Percentiles rank a stretch among this genome's conserved stretches.
phyloP scores from a whole-genome alignment of 1,140 invertebrate genomes.

The Zelostemma sp. region DNA sequence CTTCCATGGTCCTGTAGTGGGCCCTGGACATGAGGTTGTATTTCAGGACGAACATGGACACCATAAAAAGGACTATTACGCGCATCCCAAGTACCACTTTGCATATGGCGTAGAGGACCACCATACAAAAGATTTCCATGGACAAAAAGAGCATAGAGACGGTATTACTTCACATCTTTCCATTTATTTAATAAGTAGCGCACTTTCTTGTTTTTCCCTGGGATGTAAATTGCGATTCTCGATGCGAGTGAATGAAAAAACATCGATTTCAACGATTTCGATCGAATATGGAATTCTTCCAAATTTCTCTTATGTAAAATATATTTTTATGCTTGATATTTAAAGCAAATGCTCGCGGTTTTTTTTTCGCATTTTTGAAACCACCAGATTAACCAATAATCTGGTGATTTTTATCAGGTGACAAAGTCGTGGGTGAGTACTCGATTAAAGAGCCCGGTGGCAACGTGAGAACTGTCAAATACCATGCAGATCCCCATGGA shows the following conservation, averaged over 20 bases:
- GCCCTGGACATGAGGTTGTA: conserved; percentile 55
- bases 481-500: conserved; percentile 82
- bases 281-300: no score
- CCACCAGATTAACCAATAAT: no score
- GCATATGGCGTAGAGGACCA: conserved; percentile 71
- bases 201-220: no score
- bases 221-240: no score
- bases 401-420: no score
- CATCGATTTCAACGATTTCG: no score
- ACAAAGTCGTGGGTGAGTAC: conserved; percentile 76
- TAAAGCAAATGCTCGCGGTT: no score
- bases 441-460: conserved; percentile 84
- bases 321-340: no score
- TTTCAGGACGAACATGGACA: conserved; percentile 60
- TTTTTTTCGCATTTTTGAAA: no score
- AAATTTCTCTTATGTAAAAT: no score
- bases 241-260: no score
- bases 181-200: no score
- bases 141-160: conserved; percentile 71
- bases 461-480: conserved; percentile 81
- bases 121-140: conserved; percentile 70
- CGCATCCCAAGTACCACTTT: conserved; percentile 70
- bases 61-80: conserved; percentile 63
- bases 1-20: conserved; percentile 64
- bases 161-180: conserved; percentile 56